phyloP scores from a whole-genome alignment of 1,140 invertebrate species.

The Diploscapter pachys region DNA sequence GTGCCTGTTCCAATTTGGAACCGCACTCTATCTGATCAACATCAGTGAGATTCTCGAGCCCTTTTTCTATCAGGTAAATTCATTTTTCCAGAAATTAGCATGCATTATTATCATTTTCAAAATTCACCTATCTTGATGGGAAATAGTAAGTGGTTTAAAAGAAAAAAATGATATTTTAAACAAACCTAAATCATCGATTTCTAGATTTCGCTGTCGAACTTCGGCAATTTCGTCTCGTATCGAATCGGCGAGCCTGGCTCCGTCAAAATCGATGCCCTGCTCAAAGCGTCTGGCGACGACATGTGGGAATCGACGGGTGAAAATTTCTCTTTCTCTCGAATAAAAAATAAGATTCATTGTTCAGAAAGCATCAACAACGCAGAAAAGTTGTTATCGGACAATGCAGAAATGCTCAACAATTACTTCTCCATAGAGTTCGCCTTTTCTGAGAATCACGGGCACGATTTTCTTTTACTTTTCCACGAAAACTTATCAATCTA shows the following conservation, averaged over 20 bases:
- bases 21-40: constrained; percentile 18
- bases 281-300: constrained; percentile 3
- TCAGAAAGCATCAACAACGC: neutral
- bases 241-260: constrained; percentile 21
- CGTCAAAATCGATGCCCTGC: neutral
- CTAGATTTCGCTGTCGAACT: constrained; percentile 17
- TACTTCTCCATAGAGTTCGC: constrained; percentile 22
- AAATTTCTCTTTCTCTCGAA: neutral
- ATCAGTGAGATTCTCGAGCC: constrained; percentile 14
- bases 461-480: neutral
- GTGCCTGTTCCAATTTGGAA: constrained; percentile 14
- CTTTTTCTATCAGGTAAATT: constrained; percentile 26
- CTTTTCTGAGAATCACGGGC: constrained; percentile 14
- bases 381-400: constrained; percentile 13
- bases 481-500: no score
- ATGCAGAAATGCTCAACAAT: constrained; percentile 29
- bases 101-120: no score
- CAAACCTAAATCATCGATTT: constrained; percentile 7
- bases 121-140: no score
- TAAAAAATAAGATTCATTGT: neutral
- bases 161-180: neutral
- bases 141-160: no score
- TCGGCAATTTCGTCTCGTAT: constrained; percentile 29
- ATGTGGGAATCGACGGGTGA: constrained; percentile 5
- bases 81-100: neutral